Evolutionary conservation across 2,113 vertebrate genomes (phyloP), one percentile per base, ranked within the genome.

Genomic region (Zosterops lateralis): DNA sequence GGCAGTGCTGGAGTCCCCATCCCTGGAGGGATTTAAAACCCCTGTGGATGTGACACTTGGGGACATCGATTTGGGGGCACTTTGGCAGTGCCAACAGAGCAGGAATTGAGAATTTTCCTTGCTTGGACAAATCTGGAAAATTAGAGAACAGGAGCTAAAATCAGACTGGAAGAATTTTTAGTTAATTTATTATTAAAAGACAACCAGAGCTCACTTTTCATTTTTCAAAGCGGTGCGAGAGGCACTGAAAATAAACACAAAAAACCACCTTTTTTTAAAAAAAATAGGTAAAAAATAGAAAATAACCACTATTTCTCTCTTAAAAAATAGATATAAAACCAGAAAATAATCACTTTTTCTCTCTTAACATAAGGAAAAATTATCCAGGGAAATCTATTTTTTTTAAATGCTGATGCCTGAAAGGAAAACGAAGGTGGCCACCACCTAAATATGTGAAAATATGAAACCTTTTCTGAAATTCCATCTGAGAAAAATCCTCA

Each of bases 21-120:
- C 2, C 12, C 12, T n/a, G 28, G 22, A 70, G 28, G 38, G 40
- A 20, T n/a, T 48, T 13, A 4, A 56, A 34, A 53, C 3, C n/a
- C 13, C 0, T 4, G 14, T 40, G 44, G 34, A 66, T 16, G 81
- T 65, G 50, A 32, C n/a, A 12, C 22, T 8, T n/a, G 68, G 40
- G 50, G 50, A 54, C 50, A 38, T 34, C 0, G 5, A 31, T 10
- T 7, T 3, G 8, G 6, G 10, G 6, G 4, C 12, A n/a, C 16
- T 4, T 29, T 21, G 26, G n/a, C 16, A 16, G 13, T 10, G 38
- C 16, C 47, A 36, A 50, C 4, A 76, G 8, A 76, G 3, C 3
- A 58, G 12, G 12, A 32, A 50, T 0, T 29, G 10, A 62, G 38
- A 2, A 8, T 15, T 74, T 56, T 66, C 21, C 7, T 77, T 16